Evolutionary conservation across 2,888 invertebrate species (phyloP), one percentile per base, ranked within the genome.

Genomic region (Villa cingulata): DNA sequence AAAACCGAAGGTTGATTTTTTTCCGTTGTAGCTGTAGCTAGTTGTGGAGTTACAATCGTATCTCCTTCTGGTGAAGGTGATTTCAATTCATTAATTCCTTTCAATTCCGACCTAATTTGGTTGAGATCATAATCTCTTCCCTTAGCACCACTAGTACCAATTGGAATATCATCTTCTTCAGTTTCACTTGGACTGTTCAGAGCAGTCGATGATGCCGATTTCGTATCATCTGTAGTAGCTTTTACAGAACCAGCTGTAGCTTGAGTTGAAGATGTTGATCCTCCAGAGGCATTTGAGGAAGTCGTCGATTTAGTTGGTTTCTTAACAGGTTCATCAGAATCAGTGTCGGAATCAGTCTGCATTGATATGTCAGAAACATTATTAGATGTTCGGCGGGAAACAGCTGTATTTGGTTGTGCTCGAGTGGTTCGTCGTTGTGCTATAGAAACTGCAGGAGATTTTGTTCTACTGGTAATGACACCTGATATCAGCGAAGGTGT

Each of bases 61-160:
- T 47, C 47, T 9, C 37, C 42, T 19, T 75, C 77, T 3, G 68
- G 59, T 27, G 68, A 66, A n/a, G 72, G 57, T 5, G 70, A 57
- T 59, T 77, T 77, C 0, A 78, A 70, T 57, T 79, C 79, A 45
- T 78, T 77, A 43, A 87, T 78, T 6, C 87, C 88, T 65, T 88
- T 89, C 4, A 88, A 67, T 62, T 89, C 88, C 0, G 86, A 86
- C 54, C 87, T 73, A 49, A 89, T 87, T 70, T 87, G 85, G 66
- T 84, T 86, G 20, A 89, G 72, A 67, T 89, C 88, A 61, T 84
- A 86, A 60, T 87, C 87, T 5, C 85, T 74, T 2, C 81, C 81
- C 60, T 79, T 78, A 16, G 55, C 58, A 38, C 57, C 52, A 12
- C 46, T 45, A 4, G 70, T 63, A 20, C 68, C 65, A 6, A 54